A percentile compares a stretch with the other conserved stretches of the same genome.
Conservation (phyloP, 2,888 invertebrate genomes). For the Willowsia nigromaculata region DNA sequence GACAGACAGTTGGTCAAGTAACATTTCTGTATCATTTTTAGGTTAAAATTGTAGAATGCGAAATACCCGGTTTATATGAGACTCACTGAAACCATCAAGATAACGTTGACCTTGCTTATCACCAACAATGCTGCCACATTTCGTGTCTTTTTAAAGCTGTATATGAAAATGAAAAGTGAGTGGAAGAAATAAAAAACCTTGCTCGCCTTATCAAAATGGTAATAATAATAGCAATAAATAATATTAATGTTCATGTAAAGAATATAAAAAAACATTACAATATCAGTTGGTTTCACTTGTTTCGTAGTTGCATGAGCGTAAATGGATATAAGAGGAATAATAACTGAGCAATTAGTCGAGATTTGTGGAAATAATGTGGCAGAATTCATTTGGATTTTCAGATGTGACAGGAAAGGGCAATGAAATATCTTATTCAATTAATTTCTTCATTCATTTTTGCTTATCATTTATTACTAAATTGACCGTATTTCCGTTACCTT, state of each 20-base stretch:
- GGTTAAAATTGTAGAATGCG: constrained; percentile 21
- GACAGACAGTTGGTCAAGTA: not conserved
- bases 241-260: constrained; percentile 12
- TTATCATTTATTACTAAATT: constrained; percentile 30
- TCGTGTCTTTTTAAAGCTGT: not conserved
- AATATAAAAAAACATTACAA: constrained; percentile 1
- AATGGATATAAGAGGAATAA: not conserved
- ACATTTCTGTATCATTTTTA: constrained; percentile 8
- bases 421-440: not conserved
- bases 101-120: not conserved
- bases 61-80: not conserved
- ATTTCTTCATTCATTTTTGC: constrained; percentile 12
- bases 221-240: constrained; percentile 41
- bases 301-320: not conserved
- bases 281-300: constrained; percentile 11
- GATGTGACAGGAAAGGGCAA: not conserved
- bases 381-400: not conserved
- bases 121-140: not conserved
- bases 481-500: not conserved
- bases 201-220: constrained; percentile 31
- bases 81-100: not conserved
- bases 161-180: not conserved
- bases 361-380: not conserved
- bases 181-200: not conserved
- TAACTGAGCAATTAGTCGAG: not conserved